Base-by-base conservation (phyloP, 2,888 invertebrate genomes). In the Xiphydria camelus region DNA sequence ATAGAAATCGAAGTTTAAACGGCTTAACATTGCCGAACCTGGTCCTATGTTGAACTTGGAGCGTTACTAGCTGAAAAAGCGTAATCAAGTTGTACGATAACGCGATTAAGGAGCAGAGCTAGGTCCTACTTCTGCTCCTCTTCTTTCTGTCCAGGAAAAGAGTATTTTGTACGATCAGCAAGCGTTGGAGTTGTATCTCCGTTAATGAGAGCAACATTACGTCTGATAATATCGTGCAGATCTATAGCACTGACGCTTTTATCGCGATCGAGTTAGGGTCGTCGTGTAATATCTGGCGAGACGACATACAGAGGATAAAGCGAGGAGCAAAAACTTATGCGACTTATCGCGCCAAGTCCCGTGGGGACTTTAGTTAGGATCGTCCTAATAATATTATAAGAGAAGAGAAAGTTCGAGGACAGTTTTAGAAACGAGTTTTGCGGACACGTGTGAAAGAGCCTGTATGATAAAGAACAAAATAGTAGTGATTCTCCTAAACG, bases 401-500 rank as follows among this genome's bases (percentile, higher is more conserved):
- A 15, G 18, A 58, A 38, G 32, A 15, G 18, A 7, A 32, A 32
- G 47, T 23, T 12, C 25, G 19, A 35, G 22, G 44, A n/a, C 20
- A 12, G 32, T n/a, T 23, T 21, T 1, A 14, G 23, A 45, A 26
- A 21, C 9, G 15, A 40, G 29, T 34, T 42, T 47, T 18, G 23
- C 35, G 21, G 19, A 22, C 23, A 44, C 18, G 29, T 33, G 19
- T 18, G 34, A 23, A 23, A 23, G 25, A 62, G 50, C 56, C 59
- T 70, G 65, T 62, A 65, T 61, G 56, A 62, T 66, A 63, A 62
- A 45, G 47, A 57, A n/a, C n/a, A n/a, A 49, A 56, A 52, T 51
- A 45, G 41, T 53, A 62, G 49, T 38, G 51, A 55, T 53, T 33
- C n/a, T n/a, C 33, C 47, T 36, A 32, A 33, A 25, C n/a, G 26